Conservation (phyloP, 2,797 vertebrate species). For the Gymnodraco acuticeps region DNA sequence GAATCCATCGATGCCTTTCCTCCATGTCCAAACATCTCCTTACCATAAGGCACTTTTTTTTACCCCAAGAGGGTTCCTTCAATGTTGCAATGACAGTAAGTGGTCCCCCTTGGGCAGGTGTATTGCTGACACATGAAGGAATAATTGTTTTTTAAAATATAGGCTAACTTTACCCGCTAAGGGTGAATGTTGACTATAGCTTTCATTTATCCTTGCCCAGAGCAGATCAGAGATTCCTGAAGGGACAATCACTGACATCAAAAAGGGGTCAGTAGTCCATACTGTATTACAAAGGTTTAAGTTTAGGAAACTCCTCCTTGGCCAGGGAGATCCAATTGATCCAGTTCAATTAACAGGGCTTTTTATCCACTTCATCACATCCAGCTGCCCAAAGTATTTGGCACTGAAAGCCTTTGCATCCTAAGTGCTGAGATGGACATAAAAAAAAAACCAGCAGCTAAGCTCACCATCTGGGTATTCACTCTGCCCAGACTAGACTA, state of each 20-base stretch:
- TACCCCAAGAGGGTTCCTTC: conserved; percentile 17
- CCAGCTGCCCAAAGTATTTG: conserved; percentile 54
- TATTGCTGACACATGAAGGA: not conserved
- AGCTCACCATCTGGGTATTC: conserved; percentile 50
- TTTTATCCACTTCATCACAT: conserved; percentile 62
- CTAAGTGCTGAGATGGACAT: conserved; percentile 60
- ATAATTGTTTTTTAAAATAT: not conserved
- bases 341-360: conserved; percentile 58
- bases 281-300: conserved; percentile 33
- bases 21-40: conserved; percentile 26
- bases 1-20: conserved; percentile 27
- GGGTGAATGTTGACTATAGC: conserved; percentile 10
- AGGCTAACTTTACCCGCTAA: not conserved
- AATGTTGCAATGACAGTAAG: conserved; percentile 28
- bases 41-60: conserved; percentile 34
- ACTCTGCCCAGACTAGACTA: conserved; percentile 44
- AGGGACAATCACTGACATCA: not conserved
- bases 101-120: not conserved
- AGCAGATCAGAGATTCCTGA: not conserved
- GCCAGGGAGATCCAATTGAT: conserved; percentile 62
- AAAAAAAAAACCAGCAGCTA: conserved; percentile 14
- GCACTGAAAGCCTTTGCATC: conserved; percentile 37
- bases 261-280: conserved; percentile 27
- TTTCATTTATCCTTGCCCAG: conserved; percentile 1
- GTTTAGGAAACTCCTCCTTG: conserved; percentile 42